These are phyloP conservation scores for Leucophora obtusa DNA, from an alignment of 2,888 invertebrate genomes.

Conservation along the genomic window DNA sequence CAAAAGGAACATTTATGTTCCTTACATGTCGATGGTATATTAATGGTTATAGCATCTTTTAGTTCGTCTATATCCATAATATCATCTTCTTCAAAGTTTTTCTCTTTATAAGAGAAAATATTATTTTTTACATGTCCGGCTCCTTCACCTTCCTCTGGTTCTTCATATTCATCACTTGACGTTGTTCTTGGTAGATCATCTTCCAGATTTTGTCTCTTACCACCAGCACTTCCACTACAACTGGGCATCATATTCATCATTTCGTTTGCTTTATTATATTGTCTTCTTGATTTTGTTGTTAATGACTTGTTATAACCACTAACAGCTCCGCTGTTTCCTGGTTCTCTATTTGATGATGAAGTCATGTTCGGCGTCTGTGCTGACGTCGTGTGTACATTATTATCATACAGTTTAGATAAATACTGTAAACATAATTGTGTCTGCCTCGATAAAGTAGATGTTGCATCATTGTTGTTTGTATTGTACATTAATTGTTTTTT, in stretches of 20 bases:
- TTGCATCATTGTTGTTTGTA: conserved; percentile 19
- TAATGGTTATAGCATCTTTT: conserved; percentile 75
- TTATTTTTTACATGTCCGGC: conserved; percentile 67
- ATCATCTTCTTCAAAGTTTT: conserved; percentile 77
- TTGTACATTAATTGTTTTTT: conserved; percentile 68
- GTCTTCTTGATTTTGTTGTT: conserved; percentile 32
- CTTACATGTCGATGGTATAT: conserved; percentile 76
- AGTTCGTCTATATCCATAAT: conserved; percentile 75
- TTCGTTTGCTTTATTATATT: conserved; percentile 43
- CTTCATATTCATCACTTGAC: conserved; percentile 75
- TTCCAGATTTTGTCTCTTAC: conserved; percentile 61
- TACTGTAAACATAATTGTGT: conserved; percentile 48
- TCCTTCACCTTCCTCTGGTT: conserved; percentile 47
- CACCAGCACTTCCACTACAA: conserved; percentile 8
- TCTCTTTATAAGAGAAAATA: conserved; percentile 76
- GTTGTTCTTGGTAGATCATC: conserved; percentile 72
- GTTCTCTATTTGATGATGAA: not conserved
- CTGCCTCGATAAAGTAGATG: conserved; percentile 39
- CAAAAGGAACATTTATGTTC: conserved; percentile 78
- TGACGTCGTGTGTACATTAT: conserved; percentile 48
- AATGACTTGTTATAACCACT: conserved; percentile 15
- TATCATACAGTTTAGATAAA: conserved; percentile 48
- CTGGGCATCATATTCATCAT: conserved; percentile 11
- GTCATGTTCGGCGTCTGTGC: conserved; percentile 30
- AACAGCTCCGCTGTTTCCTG: not conserved